Evolutionary conservation across 2,113 vertebrate species (phyloP).

Genomic region (Oxyruncus cristatus): DNA sequence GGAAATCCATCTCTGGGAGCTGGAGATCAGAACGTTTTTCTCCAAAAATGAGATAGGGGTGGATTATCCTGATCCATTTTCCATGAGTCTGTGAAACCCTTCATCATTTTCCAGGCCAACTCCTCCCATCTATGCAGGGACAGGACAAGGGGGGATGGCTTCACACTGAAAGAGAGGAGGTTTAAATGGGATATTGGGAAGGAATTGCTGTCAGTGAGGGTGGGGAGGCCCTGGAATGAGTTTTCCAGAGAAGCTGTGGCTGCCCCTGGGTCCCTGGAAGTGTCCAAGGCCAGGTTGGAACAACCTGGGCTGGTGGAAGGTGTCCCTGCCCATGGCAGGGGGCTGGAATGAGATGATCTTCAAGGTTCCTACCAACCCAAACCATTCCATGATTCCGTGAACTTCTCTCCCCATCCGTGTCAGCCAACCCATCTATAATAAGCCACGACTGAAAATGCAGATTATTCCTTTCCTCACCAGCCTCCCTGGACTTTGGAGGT

Average conservation of each 20-base stretch:
- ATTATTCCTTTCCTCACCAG: not conserved
- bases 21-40: not conserved
- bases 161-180: not conserved
- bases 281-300: not conserved
- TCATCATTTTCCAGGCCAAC: not conserved
- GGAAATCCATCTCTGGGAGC: not conserved
- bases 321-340: not conserved
- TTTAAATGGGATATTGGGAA: not conserved
- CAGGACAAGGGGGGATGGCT: not conserved
- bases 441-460: not conserved
- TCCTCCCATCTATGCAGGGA: rapidly evolving
- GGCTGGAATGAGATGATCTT: rapidly evolving
- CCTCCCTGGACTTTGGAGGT: not conserved
- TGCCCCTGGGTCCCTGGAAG: not conserved
- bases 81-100: not conserved
- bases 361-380: not conserved
- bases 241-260: not conserved
- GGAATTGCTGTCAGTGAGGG: not conserved
- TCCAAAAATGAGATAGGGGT: not conserved
- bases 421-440: not conserved
- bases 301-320: not conserved
- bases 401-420: not conserved
- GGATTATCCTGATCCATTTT: not conserved
- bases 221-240: not conserved
- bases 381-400: not conserved